A percentile compares a stretch with the other conserved stretches of the same genome.
Conservation (phyloP, 2,797 vertebrate species). For the Rhodeus uyekii region DNA sequence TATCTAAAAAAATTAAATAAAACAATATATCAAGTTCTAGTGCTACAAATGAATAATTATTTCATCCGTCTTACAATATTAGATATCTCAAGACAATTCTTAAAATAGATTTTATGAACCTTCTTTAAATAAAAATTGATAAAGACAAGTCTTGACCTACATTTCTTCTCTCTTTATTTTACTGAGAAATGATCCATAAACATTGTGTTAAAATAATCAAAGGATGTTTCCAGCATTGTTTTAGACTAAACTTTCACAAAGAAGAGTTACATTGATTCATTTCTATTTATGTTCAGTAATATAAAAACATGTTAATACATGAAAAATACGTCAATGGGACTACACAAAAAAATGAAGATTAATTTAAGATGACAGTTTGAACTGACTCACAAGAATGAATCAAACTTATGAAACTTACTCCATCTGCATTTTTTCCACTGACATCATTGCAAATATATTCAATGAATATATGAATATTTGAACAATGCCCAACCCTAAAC, state of each 20-base stretch:
- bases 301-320: neutral
- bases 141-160: neutral
- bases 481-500: neutral
- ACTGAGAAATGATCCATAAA: neutral
- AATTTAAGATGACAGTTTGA: neutral
- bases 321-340: neutral
- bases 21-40: neutral
- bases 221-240: neutral
- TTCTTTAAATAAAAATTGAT: neutral
- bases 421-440: neutral
- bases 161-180: neutral
- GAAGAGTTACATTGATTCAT: neutral
- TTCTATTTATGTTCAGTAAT: neutral
- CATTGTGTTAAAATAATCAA: neutral
- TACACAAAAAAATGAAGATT: neutral
- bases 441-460: neutral
- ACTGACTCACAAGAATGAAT: slow-evolving; percentile 1
- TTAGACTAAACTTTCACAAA: neutral
- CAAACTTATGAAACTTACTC: neutral
- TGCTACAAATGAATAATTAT: neutral
- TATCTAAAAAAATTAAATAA: neutral
- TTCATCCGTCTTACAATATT: neutral
- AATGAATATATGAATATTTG: neutral
- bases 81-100: neutral
- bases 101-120: neutral